Base-by-base conservation (phyloP, 2,888 invertebrate genomes). In the Selenia dentaria region DNA sequence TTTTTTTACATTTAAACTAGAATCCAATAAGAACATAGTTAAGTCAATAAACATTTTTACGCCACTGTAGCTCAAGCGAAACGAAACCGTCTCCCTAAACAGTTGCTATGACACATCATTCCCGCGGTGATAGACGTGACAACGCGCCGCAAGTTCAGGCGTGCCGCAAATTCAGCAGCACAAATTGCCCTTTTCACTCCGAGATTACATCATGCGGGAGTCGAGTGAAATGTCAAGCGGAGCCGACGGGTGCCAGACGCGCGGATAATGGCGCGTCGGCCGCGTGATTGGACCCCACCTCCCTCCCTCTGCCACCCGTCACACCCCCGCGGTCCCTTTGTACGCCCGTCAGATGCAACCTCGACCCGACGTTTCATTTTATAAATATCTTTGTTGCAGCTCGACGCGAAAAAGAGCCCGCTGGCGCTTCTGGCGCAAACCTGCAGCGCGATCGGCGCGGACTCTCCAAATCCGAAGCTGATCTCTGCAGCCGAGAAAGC, bases 321-420 rank as follows among this genome's bases (percentile, higher is more conserved):
- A 59, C 67, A 59, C 64, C 65, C 73, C 75, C 79, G 80, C 79
- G 80, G 80, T 79, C 79, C 78, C 86, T 86, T 88, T 89, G 88
- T 88, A 72, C 66, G 59, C 78, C 85, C 84, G 84, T 87, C 88
- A 87, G 83, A 79, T 74, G 82, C 87, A 86, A 82, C 83, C 81
- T 76, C 82, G 72, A 77, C 79, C 82, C 80, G 84, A 86, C 83
- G 77, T 88, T 88, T 87, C 83, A 88, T 88, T 88, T 84, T 83
- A 84, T 87, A 83, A 82, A 86, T 83, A 74, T 81, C 91, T 81
- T 91, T 89, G 83, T 95, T 95, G 60, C 95, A 98, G 98, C 92
- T 98, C 93, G 98, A 98, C 91, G 97, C 98, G 59, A 98, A 98
- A 92, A 98, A 98, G 91, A 98, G 98, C 91, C 99, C 99, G 10